Base-by-base conservation (phyloP, 2,113 vertebrate genomes). In the Paramisgurnus dabryanus region DNA sequence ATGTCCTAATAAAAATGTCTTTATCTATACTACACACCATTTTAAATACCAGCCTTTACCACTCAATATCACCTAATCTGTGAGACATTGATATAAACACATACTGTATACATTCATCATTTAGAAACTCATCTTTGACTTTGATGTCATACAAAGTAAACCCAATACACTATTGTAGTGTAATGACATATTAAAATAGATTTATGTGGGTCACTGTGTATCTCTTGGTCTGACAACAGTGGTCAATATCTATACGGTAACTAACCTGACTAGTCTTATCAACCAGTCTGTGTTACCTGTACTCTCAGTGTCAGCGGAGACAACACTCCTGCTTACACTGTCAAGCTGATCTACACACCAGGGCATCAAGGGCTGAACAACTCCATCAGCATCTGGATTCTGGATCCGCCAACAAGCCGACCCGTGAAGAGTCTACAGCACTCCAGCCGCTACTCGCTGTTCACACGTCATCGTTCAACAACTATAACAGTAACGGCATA, bases 401-500 rank as follows among this genome's bases (percentile, higher is more conserved):
- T 47, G n/a, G 39, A 61, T 39, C 13, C 12, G 22, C 57, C 64
- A 66, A 65, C 60, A 76, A 76, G 43, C 73, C 64, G 22, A 50
- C 22, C 8, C 49, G 60, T 73, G 60, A 76, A n/a, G 43, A 76
- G 6, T 27, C 18, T 12, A 49, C 43, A 49, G 18, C 60, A 13
- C 55, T 49, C 17, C 27, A 67, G 45, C 55, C 63, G 18, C 11
- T 53, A 53, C 5, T 66, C 61, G 7, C 63, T 66, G 34, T 67
- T 66, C 63, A 67, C 75, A 53, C 61, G 40, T 66, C 27, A 76
- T 22, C n/a, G 45, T 77, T 77, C 45, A 66, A 53, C 49, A 67
- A 66, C 66, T 65, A 66, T 40, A 53, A 27, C 43, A 64, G 17
- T 77, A 67, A 77, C 63, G 13, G 61, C 34, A 55, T 67, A 77